phyloP scores from a whole-genome alignment of 2,888 invertebrate genomes.

The Helleia helle region DNA sequence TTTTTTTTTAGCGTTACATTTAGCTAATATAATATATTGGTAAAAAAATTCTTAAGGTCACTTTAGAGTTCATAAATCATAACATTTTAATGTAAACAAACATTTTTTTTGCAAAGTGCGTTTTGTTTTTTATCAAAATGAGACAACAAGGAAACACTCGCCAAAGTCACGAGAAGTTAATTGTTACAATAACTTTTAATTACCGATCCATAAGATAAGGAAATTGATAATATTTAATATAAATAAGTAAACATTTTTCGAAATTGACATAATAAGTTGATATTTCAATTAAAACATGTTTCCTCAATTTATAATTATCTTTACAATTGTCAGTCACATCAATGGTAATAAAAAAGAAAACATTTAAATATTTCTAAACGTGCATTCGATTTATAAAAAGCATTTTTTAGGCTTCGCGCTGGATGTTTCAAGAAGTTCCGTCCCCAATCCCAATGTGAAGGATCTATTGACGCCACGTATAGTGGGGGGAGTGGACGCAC shows the following conservation, averaged over 20 bases:
- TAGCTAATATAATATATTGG: too few relatives aligned
- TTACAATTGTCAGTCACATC: neutral
- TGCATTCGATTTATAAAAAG: too few relatives aligned
- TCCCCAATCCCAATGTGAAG: neutral
- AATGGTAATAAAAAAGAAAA: too few relatives aligned
- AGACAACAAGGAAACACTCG: constrained; percentile 8
- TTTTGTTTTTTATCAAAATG: neutral
- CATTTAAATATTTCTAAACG: too few relatives aligned
- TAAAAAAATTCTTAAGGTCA: too few relatives aligned
- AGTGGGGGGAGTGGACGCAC: constrained; percentile 31
- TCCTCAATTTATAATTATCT: neutral
- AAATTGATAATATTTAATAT: neutral
- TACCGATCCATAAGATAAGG: neutral
- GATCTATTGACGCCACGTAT: too few relatives aligned
- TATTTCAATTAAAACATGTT: constrained; percentile 11
- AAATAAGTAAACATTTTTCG: constrained; percentile 3
- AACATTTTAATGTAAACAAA: too few relatives aligned
- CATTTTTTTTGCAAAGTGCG: too few relatives aligned
- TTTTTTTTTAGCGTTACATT: too few relatives aligned
- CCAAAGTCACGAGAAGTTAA: constrained; percentile 9
- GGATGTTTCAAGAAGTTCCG: neutral
- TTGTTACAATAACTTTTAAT: neutral
- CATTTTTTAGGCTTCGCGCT: constrained; percentile 15
- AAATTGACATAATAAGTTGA: neutral
- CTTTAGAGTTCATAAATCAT: neutral